Conservation (phyloP, 35 echinoderm and acorn worm genomes). For the Anneissia japonica region DNA sequence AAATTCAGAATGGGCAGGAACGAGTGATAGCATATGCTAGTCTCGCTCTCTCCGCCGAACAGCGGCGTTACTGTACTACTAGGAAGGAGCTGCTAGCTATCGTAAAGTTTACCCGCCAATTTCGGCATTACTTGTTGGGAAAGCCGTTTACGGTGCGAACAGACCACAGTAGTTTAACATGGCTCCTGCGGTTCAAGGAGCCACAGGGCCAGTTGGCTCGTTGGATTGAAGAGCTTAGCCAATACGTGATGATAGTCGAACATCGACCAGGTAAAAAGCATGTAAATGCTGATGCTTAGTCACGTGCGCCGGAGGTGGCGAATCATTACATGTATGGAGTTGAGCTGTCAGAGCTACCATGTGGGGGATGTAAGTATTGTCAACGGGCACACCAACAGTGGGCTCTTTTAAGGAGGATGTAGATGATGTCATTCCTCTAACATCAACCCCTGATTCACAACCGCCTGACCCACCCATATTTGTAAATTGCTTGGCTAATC, state of each 20-base stretch:
- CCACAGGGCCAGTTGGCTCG: not conserved
- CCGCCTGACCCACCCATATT: not conserved
- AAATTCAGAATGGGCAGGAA: constrained; percentile 32
- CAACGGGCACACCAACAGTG: constrained; percentile 27
- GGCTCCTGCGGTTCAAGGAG: constrained; percentile 18
- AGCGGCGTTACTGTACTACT: constrained; percentile 27
- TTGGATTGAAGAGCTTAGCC: constrained; percentile 26
- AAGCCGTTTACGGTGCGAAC: constrained; percentile 17
- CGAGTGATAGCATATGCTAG: constrained; percentile 33
- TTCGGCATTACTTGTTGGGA: constrained; percentile 34
- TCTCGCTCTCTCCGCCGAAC: constrained; percentile 26
- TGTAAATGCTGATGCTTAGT: not conserved
- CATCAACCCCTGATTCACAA: not conserved
- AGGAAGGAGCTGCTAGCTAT: constrained; percentile 32
- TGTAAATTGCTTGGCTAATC: not conserved
- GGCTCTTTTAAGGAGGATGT: constrained; percentile 23
- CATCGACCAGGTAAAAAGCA: constrained; percentile 1
- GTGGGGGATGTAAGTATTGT: constrained; percentile 45
- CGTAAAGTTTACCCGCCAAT: constrained; percentile 37
- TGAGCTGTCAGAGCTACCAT: constrained; percentile 16
- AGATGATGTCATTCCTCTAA: constrained; percentile 40
- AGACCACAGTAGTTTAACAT: constrained; percentile 33
- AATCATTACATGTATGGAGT: constrained; percentile 2
- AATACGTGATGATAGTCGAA: constrained; percentile 10
- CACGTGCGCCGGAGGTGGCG: too few species aligned